Evolutionary conservation across 2,113 vertebrate genomes (phyloP).

Genomic region (Epinephelus cyanopodus): DNA sequence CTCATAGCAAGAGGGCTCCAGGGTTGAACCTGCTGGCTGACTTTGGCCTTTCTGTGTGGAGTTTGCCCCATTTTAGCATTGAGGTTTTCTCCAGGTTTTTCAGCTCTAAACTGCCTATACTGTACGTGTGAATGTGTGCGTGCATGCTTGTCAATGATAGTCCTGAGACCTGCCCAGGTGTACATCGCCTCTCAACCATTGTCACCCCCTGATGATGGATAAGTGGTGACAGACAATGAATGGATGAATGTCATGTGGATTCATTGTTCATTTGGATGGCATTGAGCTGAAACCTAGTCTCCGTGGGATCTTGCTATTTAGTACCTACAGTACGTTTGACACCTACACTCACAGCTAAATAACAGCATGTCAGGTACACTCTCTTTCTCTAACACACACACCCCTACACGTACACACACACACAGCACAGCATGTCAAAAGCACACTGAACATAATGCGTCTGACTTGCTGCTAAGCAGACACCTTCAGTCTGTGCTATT

Average conservation of each 20-base stretch:
- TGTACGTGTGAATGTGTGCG: no score
- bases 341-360: slow-evolving; percentile 62
- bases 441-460: slow-evolving; percentile 49
- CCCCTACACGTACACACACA: not conserved
- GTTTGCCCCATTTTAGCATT: no score
- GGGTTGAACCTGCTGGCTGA: no score
- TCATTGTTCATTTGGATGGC: slow-evolving; percentile 32
- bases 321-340: slow-evolving; percentile 50
- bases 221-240: no score
- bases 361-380: slow-evolving; percentile 60
- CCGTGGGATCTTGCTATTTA: slow-evolving; percentile 26
- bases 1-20: no score
- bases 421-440: slow-evolving; percentile 29
- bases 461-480: slow-evolving; percentile 51
- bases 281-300: slow-evolving; percentile 31
- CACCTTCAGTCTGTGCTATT: slow-evolving; percentile 57
- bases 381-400: slow-evolving; percentile 2
- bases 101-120: no score
- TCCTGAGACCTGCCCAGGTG: no score
- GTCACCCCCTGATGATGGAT: no score
- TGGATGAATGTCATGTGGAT: not conserved
- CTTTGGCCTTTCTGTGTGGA: no score
- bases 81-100: no score
- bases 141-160: no score
- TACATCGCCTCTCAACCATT: no score